These are phyloP conservation scores for Conus canariensis DNA, from an alignment of 2,888 invertebrate species.

Conservation along the genomic window DNA sequence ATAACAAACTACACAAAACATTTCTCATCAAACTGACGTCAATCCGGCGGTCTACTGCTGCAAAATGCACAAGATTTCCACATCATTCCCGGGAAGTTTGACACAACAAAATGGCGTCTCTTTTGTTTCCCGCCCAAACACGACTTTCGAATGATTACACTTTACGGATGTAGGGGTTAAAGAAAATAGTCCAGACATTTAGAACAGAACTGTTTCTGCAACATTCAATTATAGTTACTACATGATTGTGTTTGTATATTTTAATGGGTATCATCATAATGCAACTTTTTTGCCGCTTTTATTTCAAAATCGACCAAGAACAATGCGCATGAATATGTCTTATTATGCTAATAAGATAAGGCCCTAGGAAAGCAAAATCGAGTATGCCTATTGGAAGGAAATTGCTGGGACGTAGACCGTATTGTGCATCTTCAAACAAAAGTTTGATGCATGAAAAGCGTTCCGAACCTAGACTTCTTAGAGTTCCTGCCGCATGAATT, in stretches of 20 bases:
- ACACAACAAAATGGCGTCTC: constrained; percentile 75
- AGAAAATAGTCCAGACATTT: constrained; percentile 24
- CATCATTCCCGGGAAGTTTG: constrained; percentile 49
- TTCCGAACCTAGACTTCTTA: no score
- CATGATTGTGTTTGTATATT: no score
- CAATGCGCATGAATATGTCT: neutral
- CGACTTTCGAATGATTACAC: constrained; percentile 59
- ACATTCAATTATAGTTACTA: no score
- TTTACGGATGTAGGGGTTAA: neutral
- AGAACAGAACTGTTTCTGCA: neutral
- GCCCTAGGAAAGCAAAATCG: neutral
- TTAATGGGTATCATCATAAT: no score
- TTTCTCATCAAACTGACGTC: neutral
- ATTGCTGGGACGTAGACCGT: neutral
- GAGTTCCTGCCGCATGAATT: no score
- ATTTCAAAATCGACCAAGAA: neutral
- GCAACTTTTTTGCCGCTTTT: no score
- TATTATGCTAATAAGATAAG: constrained; percentile 6
- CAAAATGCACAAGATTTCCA: constrained; percentile 51
- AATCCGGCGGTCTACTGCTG: constrained; percentile 56
- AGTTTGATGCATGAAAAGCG: no score
- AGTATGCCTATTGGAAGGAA: neutral
- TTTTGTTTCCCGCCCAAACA: constrained; percentile 74
- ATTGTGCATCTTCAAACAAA: no score
- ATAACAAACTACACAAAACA: neutral